phyloP scores from a whole-genome alignment of 2,888 invertebrate species.

The Linnaemya tessellans region DNA sequence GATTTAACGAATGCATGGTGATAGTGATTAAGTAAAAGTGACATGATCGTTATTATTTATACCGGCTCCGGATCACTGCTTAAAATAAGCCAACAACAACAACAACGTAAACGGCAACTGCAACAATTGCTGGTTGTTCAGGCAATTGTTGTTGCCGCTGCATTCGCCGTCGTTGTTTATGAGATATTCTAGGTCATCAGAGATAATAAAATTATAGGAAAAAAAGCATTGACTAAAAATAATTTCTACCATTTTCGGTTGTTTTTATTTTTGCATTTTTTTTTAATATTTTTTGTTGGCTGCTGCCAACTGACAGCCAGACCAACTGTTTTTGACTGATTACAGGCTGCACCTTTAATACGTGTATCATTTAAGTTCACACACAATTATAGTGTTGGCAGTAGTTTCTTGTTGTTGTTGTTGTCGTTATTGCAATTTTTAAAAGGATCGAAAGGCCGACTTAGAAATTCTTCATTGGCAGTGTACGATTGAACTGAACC shows the following conservation, averaged over 20 bases:
- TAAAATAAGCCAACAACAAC: conserved; percentile 42
- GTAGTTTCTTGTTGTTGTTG: conserved; percentile 1
- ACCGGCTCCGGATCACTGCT: conserved; percentile 64
- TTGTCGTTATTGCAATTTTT: neutral
- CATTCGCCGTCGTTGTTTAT: conserved; percentile 49
- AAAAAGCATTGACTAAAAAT: conserved; percentile 57
- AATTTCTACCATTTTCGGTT: conserved; percentile 58
- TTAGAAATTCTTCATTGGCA: conserved; percentile 58
- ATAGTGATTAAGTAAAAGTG: conserved; percentile 72
- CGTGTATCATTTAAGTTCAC: conserved; percentile 69
- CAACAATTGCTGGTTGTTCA: conserved; percentile 40
- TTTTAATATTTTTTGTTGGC: neutral
- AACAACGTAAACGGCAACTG: conserved; percentile 9
- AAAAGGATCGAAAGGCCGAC: conserved; percentile 65
- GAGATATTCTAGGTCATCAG: conserved; percentile 72
- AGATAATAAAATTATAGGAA: conserved; percentile 63
- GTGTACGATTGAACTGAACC: conserved; percentile 55
- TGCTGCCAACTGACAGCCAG: conserved; percentile 8
- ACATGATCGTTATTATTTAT: conserved; percentile 70
- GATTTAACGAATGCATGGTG: conserved; percentile 33
- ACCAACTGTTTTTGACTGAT: conserved; percentile 29
- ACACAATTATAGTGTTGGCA: conserved; percentile 57
- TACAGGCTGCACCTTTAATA: conserved; percentile 65
- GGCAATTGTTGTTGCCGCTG: conserved; percentile 42
- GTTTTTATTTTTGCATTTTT: conserved; percentile 3